Evolutionary conservation across 2,113 vertebrate genomes (phyloP).

Genomic region (Neogobius melanostomus): DNA sequence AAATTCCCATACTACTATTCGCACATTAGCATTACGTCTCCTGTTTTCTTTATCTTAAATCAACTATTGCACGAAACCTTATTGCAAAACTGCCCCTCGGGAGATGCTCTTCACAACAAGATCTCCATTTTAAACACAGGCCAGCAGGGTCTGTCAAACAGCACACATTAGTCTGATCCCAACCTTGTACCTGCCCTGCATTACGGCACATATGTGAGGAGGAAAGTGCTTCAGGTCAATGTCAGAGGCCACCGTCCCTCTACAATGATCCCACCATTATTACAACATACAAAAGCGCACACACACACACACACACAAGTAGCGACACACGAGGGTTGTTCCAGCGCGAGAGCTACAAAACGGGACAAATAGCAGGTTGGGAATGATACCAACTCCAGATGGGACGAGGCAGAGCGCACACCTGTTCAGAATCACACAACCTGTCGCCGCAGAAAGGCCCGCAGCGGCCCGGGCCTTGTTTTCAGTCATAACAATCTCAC

Average conservation of each 20-base stretch:
- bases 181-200: conserved; percentile 8
- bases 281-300: conserved; percentile 37
- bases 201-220: neutral
- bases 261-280: conserved; percentile 58
- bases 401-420: conserved; percentile 51
- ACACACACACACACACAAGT: conserved; percentile 15
- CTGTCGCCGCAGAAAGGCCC: conserved; percentile 52
- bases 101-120: conserved; percentile 17
- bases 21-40: neutral
- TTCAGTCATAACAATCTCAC: conserved; percentile 35
- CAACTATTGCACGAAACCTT: conserved; percentile 15
- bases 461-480: conserved; percentile 48
- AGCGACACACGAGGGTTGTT: conserved; percentile 7
- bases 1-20: neutral
- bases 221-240: conserved; percentile 40
- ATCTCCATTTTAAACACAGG: conserved; percentile 35
- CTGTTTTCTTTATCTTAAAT: neutral
- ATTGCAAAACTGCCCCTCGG: conserved; percentile 31
- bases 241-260: conserved; percentile 59
- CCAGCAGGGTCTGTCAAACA: conserved; percentile 13
- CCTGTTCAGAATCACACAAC: conserved; percentile 59
- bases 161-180: conserved; percentile 9
- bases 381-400: conserved; percentile 58
- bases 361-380: conserved; percentile 55
- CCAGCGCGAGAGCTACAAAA: conserved; percentile 39